phyloP scores from a whole-genome alignment of 2,888 invertebrate genomes.

The Cerastoderma edule region DNA sequence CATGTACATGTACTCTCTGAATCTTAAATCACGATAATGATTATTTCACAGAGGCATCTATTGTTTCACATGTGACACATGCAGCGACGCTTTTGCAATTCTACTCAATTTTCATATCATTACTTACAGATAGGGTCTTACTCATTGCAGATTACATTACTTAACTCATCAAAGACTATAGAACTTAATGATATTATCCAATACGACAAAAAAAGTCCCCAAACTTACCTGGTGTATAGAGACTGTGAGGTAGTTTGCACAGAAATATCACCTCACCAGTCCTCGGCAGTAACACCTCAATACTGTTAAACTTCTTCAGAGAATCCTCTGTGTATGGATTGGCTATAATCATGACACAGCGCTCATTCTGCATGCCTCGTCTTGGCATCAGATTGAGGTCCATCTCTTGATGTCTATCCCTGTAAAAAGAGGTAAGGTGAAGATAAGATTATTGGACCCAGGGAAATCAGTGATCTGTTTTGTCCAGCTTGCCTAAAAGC shows the following conservation, averaged over 20 bases:
- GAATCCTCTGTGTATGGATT: constrained; percentile 82
- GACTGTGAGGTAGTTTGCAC: constrained; percentile 81
- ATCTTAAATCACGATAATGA: no score
- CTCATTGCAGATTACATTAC: no score
- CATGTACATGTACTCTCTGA: background rate
- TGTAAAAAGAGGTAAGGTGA: no score
- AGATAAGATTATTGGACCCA: no score
- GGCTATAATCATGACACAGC: constrained; percentile 81
- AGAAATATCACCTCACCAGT: constrained; percentile 78
- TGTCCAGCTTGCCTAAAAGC: no score
- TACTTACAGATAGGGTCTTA: no score
- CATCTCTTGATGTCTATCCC: constrained; percentile 80
- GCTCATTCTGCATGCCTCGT: constrained; percentile 76
- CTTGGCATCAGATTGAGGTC: constrained; percentile 81
- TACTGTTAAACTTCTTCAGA: constrained; percentile 80
- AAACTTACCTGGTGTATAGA: constrained; percentile 81
- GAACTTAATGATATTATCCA: background rate
- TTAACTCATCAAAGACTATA: no score
- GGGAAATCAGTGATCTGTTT: no score
- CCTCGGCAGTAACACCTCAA: constrained; percentile 80
- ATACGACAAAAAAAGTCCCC: background rate
- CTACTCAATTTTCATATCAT: no score
- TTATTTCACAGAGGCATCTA: no score
- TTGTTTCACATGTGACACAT: no score
- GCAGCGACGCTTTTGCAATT: no score